Conservation (phyloP, 2,888 invertebrate species). For the Caenorhabditis auriculariae region DNA sequence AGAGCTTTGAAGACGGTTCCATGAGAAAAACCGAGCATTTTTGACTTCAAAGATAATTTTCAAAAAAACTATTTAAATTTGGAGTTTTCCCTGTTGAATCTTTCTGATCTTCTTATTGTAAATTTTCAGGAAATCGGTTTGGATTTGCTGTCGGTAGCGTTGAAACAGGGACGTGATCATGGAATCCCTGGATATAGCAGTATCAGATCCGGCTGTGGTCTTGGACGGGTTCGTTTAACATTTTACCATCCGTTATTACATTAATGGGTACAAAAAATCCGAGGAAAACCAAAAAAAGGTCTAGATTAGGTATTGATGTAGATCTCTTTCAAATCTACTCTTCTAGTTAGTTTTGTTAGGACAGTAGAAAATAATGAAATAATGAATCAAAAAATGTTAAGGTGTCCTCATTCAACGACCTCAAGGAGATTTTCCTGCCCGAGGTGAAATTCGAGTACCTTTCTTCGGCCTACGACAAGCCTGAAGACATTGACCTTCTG, state of each 20-base stretch:
- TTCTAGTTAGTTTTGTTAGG: too few species aligned
- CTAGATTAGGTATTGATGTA: too few species aligned
- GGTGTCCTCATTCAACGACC: conserved; percentile 46
- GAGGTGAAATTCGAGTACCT: conserved; percentile 43
- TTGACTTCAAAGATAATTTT: too few species aligned
- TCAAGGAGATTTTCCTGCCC: conserved; percentile 42
- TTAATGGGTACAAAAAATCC: neutral
- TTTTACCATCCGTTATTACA: neutral
- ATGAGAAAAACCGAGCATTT: too few species aligned
- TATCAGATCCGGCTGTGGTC: conserved; percentile 56
- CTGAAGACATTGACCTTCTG: conserved; percentile 63
- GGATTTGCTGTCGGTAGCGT: conserved; percentile 56
- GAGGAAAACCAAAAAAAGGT: too few species aligned
- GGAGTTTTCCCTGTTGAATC: too few species aligned
- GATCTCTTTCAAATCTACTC: too few species aligned
- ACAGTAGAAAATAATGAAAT: too few species aligned
- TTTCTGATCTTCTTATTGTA: too few species aligned
- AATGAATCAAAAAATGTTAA: conserved; percentile 4
- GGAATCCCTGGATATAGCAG: conserved; percentile 59
- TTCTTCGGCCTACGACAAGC: conserved; percentile 36
- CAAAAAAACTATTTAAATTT: too few species aligned
- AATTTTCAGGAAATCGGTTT: conserved; percentile 46
- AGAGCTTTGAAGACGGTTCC: too few species aligned
- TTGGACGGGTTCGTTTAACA: conserved; percentile 45
- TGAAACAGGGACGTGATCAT: conserved; percentile 63